These are phyloP conservation scores for Ichneumoninae sp. DNA, from an alignment of 2,888 invertebrate genomes.

Conservation along the genomic window DNA sequence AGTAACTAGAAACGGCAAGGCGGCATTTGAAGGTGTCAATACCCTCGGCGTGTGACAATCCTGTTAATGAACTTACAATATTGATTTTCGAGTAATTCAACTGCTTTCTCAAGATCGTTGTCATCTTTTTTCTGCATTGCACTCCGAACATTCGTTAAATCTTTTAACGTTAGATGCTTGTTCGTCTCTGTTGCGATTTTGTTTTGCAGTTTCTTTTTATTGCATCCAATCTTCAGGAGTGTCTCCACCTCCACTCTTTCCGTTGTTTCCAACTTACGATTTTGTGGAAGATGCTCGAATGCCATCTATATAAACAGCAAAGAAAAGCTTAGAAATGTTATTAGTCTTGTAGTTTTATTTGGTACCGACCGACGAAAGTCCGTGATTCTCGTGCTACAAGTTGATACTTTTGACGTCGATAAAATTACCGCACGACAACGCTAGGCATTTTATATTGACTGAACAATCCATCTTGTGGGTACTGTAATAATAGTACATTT, in stretches of 20 bases:
- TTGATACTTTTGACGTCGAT: not conserved
- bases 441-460: not conserved
- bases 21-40: not conserved
- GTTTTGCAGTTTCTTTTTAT: not conserved
- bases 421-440: not conserved
- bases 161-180: not conserved
- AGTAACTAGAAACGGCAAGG: too few species aligned
- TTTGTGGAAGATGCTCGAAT: not conserved
- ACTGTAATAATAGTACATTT: not conserved
- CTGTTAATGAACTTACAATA: not conserved
- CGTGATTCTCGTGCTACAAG: not conserved
- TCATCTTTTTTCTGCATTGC: not conserved
- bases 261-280: not conserved
- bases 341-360: not conserved
- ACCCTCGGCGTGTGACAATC: too few species aligned
- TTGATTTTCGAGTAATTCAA: not conserved
- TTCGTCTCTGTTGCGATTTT: not conserved
- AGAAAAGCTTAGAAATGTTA: not conserved
- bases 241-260: not conserved
- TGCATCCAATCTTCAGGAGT: not conserved
- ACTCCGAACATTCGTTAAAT: not conserved
- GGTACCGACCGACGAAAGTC: not conserved
- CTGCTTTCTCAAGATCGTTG: not conserved
- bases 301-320: conserved; percentile 4
- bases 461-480: not conserved